Evolutionary conservation across 2,797 vertebrate species (phyloP), one percentile per base, ranked within the genome.

Genomic region (Acanthurus lineatus): DNA sequence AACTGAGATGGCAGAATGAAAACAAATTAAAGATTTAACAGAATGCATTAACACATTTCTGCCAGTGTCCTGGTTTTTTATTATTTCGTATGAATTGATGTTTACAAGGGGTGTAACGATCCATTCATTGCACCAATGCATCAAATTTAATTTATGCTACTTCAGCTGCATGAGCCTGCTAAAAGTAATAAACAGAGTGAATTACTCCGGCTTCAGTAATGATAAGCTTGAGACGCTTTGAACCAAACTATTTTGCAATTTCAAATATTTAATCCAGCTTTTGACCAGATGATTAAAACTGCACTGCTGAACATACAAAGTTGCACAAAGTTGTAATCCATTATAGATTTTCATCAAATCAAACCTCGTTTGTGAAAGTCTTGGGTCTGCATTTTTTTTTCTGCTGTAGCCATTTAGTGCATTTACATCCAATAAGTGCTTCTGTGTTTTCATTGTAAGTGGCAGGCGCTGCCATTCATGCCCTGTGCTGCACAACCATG

Each of bases 21-120:
- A 86, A 86, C 65, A 77, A 72, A 78, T 69, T 35, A 58, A 83
- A 75, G 69, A 71, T 83, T 74, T 28, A 81, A 79, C 67, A 53
- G 42, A 77, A 64, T 62, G n/a, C 61, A 76, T 85, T 59, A 76
- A 66, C 54, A 82, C 62, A 66, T 62, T 79, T 80, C 35, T 28
- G 65, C 44, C 73, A 80, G 32, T 80, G 76, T 72, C 40, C 63
- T 9, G 4, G 0, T 82, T 86, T 40, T 40, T 77, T 67, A 76
- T 82, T 71, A 71, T 59, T 70, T 73, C 68, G 56, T 60, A 80
- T 70, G 73, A 76, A 80, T 32, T 77, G 79, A 74, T 82, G 83
- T 75, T 81, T 85, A 69, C 42, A 48, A 62, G 68, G 32, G 62
- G 42, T 57, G 60, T 42, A 57, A 79, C 22, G 5, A 71, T 69